A percentile compares a stretch with the other conserved stretches of the same genome.
These are phyloP conservation scores for Cyphomyrmex costatus DNA, from an alignment of 1,140 invertebrate species.

Conservation along the genomic window DNA sequence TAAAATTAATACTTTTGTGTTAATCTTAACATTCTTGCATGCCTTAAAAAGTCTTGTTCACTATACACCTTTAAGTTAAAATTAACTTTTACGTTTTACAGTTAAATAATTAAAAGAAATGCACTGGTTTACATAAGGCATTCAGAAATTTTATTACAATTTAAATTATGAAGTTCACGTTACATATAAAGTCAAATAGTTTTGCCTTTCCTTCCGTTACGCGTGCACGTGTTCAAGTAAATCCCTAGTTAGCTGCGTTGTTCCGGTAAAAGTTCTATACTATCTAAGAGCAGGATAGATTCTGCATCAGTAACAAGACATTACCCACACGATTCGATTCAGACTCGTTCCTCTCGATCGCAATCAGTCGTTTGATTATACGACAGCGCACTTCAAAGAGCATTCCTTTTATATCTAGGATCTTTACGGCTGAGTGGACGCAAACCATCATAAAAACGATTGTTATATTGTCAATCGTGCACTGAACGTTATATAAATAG, in stretches of 20 bases:
- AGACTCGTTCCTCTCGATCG: constrained; percentile 33
- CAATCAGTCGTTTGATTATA: constrained; percentile 50
- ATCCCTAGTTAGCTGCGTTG: constrained; percentile 8
- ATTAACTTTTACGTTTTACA: too few species aligned
- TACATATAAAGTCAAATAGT: not conserved
- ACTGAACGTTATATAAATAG: constrained; percentile 6
- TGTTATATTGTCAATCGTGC: constrained; percentile 14
- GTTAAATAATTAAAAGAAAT: not conserved
- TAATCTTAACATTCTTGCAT: too few species aligned
- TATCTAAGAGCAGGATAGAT: constrained; percentile 8
- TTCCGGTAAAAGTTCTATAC: constrained; percentile 47
- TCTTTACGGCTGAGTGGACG: constrained; percentile 26
- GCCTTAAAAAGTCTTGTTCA: too few species aligned
- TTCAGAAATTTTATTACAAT: not conserved
- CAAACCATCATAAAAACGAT: constrained; percentile 22
- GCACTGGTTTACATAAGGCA: not conserved
- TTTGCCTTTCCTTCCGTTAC: constrained; percentile 27
- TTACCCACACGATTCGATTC: constrained; percentile 15
- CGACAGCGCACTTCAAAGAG: constrained; percentile 23
- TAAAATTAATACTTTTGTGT: too few species aligned
- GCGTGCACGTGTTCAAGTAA: constrained; percentile 13
- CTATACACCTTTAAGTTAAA: too few species aligned
- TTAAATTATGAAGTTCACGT: constrained; percentile 14
- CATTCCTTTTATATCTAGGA: constrained; percentile 54
- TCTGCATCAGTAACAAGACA: constrained; percentile 34